These are phyloP conservation scores for Gandaritis pyraliata DNA, from an alignment of 2,888 invertebrate species.

Conservation along the genomic window DNA sequence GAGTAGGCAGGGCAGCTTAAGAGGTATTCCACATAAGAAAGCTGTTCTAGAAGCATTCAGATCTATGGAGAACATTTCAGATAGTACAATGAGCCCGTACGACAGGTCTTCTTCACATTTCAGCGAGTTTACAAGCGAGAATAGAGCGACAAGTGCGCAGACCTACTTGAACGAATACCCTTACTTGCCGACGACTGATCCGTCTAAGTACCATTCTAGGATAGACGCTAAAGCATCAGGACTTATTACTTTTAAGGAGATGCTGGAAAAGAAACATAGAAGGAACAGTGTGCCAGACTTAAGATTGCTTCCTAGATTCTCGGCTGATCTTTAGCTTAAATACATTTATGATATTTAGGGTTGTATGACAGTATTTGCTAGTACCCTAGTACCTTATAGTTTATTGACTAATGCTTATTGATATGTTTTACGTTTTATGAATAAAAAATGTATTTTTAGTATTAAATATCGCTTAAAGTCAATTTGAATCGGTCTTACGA, in stretches of 20 bases:
- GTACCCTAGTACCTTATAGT: slow-evolving; percentile 33
- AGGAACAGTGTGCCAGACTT: slow-evolving; percentile 80
- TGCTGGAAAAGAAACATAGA: slow-evolving; percentile 64
- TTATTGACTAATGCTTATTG: slow-evolving; percentile 38
- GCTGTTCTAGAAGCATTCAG: slow-evolving; percentile 80
- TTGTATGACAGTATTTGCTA: slow-evolving; percentile 24
- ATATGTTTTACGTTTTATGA: slow-evolving; percentile 4
- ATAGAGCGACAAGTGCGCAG: slow-evolving; percentile 70
- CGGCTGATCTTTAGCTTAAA: slow-evolving; percentile 60
- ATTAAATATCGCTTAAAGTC: not conserved
- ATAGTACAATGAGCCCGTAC: slow-evolving; percentile 68
- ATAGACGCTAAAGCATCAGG: slow-evolving; percentile 74
- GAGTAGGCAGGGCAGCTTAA: slow-evolving; percentile 77
- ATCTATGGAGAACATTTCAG: slow-evolving; percentile 78
- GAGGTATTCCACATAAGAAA: slow-evolving; percentile 82
- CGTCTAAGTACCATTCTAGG: slow-evolving; percentile 77
- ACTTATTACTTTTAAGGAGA: slow-evolving; percentile 75
- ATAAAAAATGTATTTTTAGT: not conserved
- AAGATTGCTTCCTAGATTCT: slow-evolving; percentile 71
- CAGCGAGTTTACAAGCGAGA: slow-evolving; percentile 67
- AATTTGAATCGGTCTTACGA: not conserved
- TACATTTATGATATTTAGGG: slow-evolving; percentile 8
- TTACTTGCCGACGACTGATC: slow-evolving; percentile 78
- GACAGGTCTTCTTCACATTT: slow-evolving; percentile 69
- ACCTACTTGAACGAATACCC: slow-evolving; percentile 79